Evolutionary conservation across 2,888 invertebrate genomes (phyloP).

Genomic region (Drosophila recens): DNA sequence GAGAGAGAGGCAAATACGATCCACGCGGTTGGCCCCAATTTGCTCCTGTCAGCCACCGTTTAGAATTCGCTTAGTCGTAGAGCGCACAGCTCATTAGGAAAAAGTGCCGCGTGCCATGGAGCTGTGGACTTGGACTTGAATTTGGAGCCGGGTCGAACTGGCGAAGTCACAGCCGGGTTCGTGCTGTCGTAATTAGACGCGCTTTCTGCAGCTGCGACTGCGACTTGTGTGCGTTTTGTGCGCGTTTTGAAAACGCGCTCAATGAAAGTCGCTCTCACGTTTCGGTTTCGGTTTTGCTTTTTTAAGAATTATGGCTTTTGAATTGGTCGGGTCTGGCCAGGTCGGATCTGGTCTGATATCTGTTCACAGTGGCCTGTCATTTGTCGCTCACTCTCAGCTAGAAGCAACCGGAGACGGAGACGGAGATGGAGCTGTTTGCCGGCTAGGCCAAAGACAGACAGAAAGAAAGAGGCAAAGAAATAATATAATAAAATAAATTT

Average conservation of each 20-base stretch:
- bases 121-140: conserved; percentile 12
- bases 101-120: conserved; percentile 61
- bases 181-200: conserved; percentile 58
- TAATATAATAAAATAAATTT: conserved; percentile 63
- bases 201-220: conserved; percentile 57
- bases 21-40: conserved; percentile 54
- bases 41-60: conserved; percentile 58
- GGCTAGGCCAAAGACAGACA: conserved; percentile 32
- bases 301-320: conserved; percentile 63
- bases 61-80: conserved; percentile 39
- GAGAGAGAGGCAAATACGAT: background rate
- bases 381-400: conserved; percentile 65
- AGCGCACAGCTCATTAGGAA: conserved; percentile 58
- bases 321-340: conserved; percentile 49
- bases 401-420: conserved; percentile 35
- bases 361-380: conserved; percentile 50
- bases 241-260: conserved; percentile 48
- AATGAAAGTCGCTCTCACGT: conserved; percentile 67
- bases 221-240: conserved; percentile 37
- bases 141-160: conserved; percentile 18
- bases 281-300: conserved; percentile 58
- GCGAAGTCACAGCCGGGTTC: conserved; percentile 22
- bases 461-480: conserved; percentile 22
- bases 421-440: conserved; percentile 27
- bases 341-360: conserved; percentile 32